Evolutionary conservation across 2,888 invertebrate species (phyloP), one percentile per base, ranked within the genome.

Genomic region (Spisula subtruncata): DNA sequence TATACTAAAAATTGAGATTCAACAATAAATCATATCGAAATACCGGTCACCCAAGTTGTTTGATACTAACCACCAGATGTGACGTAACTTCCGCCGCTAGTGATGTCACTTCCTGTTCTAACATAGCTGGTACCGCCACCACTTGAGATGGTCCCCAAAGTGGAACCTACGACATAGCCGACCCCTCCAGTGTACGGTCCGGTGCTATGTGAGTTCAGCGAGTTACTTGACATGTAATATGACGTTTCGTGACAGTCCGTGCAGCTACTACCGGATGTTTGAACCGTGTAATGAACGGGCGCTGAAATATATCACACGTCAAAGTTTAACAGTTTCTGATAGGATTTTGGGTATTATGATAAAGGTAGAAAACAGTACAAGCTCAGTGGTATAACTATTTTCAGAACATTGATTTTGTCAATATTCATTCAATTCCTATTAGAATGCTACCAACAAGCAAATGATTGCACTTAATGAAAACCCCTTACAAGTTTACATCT

Each of bases 1-100:
- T n/a, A n/a, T n/a, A n/a, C 41, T 41, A 41, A 2, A 41, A 41
- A 5, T 41, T 2, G 8, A 41, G 4, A 41, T 41, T 41, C 4
- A 41, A 41, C 8, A 41, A 41, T 41, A 41, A 41, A 41, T 41
- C 8, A 41, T 41, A 41, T 41, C 41, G 41, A 5, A 41, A 5
- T 8, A 35, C 35, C 80, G 18, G n/a, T 35, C 18, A 6, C 41
- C 20, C 80, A 18, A 20, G 80, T 35, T 14, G 46, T 41, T 41
- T 18, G 16, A 46, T 80, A 80, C 1, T 46, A 18, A 32, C 80
- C 80, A 18, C 41, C 41, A 18, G 80, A 29, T 54, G 60, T 48
- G 48, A 80, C 84, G n/a, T 66, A 83, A 18, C 85, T 86, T n/a
- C 84, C 71, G 16, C 88, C 84, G 18, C 87, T 51, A 12, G 86